Evolutionary conservation across 1,140 invertebrate species (phyloP).

Genomic region (Calephelis nemesis): DNA sequence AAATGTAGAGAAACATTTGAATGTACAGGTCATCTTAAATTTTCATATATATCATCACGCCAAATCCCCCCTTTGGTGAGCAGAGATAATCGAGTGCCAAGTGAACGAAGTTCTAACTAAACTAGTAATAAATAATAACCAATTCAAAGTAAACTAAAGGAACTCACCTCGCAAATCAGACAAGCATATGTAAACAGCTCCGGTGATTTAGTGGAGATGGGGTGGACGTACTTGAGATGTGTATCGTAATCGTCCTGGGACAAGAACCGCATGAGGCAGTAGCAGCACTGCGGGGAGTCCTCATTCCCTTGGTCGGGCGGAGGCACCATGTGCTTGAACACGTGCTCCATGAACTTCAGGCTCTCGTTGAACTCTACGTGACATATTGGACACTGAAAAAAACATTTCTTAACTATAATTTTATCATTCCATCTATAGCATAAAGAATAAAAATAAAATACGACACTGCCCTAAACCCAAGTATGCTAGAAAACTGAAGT

Average conservation of each 20-base stretch:
- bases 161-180: slow-evolving; percentile 83
- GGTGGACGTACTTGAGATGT: slow-evolving; percentile 81
- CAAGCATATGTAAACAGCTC: slow-evolving; percentile 80
- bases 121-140: no score
- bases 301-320: slow-evolving; percentile 58
- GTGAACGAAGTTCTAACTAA: no score
- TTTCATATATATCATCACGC: no score
- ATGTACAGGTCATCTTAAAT: no score
- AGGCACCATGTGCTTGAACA: slow-evolving; percentile 82
- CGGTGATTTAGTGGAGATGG: slow-evolving; percentile 80
- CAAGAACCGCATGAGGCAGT: slow-evolving; percentile 79
- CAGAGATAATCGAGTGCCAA: no score
- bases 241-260: slow-evolving; percentile 71
- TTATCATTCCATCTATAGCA: no score
- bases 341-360: slow-evolving; percentile 84
- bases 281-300: slow-evolving; percentile 76
- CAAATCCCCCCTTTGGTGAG: no score
- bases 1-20: no score
- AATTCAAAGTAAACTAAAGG: no score
- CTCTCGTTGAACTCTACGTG: slow-evolving; percentile 79
- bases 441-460: no score
- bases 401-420: not conserved
- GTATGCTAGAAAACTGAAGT: no score
- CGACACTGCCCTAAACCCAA: no score
- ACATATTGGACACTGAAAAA: slow-evolving; percentile 80